phyloP scores from a whole-genome alignment of 2,888 invertebrate genomes.

The Temnothorax ravouxi region DNA sequence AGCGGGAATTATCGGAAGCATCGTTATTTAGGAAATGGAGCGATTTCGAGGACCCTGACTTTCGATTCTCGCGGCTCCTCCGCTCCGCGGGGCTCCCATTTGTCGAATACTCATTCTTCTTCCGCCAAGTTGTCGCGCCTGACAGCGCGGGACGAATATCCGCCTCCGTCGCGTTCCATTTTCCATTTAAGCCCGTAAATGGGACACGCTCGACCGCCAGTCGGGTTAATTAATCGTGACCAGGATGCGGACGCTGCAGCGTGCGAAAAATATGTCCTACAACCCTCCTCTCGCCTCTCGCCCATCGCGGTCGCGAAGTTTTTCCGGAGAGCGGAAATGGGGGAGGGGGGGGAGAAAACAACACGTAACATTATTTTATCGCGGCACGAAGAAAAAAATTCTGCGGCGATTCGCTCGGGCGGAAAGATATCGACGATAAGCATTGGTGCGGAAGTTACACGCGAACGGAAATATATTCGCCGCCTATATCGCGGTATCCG shows the following conservation, averaged over 20 bases:
- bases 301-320: neutral
- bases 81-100: constrained; percentile 1
- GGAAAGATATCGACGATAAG: constrained; percentile 63
- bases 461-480: constrained; percentile 38
- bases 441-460: constrained; percentile 29
- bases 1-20: neutral
- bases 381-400: constrained; percentile 25
- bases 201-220: constrained; percentile 65
- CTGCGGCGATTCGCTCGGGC: constrained; percentile 29
- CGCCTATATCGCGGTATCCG: neutral
- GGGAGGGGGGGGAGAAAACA: neutral
- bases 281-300: neutral
- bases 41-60: constrained; percentile 9
- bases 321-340: constrained; percentile 12
- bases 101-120: constrained; percentile 22
- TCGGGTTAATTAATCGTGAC: constrained; percentile 71
- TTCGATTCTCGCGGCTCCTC: constrained; percentile 3
- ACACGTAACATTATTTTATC: constrained; percentile 26
- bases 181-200: constrained; percentile 70
- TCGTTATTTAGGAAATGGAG: neutral
- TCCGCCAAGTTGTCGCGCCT: constrained; percentile 25
- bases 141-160: constrained; percentile 49
- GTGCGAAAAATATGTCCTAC: constrained; percentile 60
- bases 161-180: constrained; percentile 64
- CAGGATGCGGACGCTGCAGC: constrained; percentile 59